Conservation (phyloP, 2,113 vertebrate species). For the Alligator sinensis region DNA sequence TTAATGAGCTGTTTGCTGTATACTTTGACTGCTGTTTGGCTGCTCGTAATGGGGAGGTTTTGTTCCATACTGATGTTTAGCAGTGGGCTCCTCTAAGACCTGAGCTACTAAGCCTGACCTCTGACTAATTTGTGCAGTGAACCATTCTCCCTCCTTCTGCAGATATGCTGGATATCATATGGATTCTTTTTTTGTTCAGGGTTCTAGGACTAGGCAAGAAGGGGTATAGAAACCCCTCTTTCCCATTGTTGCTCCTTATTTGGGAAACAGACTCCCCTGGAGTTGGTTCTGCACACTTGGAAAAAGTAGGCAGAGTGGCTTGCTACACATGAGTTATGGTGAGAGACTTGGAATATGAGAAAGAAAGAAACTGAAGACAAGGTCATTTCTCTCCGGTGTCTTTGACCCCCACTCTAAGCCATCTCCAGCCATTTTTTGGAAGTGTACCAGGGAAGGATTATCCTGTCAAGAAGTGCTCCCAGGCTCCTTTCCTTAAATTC, state of each 20-base stretch:
- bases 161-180: not conserved
- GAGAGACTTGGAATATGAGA: not conserved
- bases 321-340: not conserved
- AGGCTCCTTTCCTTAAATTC: not conserved
- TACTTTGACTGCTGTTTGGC: conserved; percentile 5
- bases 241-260: not conserved
- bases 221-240: not conserved
- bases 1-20: conserved; percentile 18
- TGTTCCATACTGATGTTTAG: not conserved
- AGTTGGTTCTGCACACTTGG: not conserved
- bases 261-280: not conserved
- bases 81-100: not conserved
- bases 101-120: not conserved
- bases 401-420: not conserved
- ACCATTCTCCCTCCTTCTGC: not conserved
- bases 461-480: not conserved
- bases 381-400: not conserved
- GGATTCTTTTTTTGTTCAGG: not conserved
- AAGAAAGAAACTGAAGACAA: not conserved
- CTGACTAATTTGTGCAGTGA: not conserved
- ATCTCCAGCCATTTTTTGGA: not conserved
- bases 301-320: not conserved
- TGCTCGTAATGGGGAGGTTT: not conserved
- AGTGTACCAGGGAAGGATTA: not conserved
- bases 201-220: not conserved